Base-by-base conservation (phyloP, 2,113 vertebrate genomes). In the Neotoma lepida region DNA sequence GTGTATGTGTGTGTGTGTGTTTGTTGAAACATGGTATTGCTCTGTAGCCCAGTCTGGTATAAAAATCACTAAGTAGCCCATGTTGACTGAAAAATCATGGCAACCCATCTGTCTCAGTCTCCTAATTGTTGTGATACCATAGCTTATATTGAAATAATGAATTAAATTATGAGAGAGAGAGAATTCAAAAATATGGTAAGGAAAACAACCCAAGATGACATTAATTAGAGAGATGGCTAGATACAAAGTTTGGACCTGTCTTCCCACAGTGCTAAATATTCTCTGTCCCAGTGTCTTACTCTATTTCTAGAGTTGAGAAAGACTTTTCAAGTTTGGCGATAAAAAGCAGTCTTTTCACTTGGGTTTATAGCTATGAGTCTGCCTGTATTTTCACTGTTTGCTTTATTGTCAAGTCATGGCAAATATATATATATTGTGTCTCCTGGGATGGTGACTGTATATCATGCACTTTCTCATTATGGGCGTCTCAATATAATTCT, bases 121-220 rank as follows among this genome's bases (percentile, higher is more conserved):
- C 4, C 0, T 39, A 56, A 56, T 39, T 41, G 13, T 24, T n/a
- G 68, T 28, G 68, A 54, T 56, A 70, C 13, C 54, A 95, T 74
- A 54, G 63, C 22, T 88, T 95, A 86, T 93, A 90, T 89, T 90
- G 74, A 95, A 87, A 96, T 94, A 85, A 92, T 93, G 18, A 24
- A 86, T 73, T 96, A 92, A 95, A 63, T 64, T 88, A 64, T 22
- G 4, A 94, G 44, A 70, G 56, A 26, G 15, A 85, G 13, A 49
- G 7, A 89, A 84, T 63, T 63, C 24, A 63, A 63, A 84, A 4
- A 68, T 28, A 66, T 73, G 12, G 2, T 82, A 51, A 94, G 39
- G 61, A 95, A 87, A 88, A 92, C 39, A 93, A 96, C 68, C 26
- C 33, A 93, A 56, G 73, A 39, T 77, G 84, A 28, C 9, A 15